phyloP scores from a whole-genome alignment of 2,888 invertebrate genomes.

The Holacanthella duospinosa region DNA sequence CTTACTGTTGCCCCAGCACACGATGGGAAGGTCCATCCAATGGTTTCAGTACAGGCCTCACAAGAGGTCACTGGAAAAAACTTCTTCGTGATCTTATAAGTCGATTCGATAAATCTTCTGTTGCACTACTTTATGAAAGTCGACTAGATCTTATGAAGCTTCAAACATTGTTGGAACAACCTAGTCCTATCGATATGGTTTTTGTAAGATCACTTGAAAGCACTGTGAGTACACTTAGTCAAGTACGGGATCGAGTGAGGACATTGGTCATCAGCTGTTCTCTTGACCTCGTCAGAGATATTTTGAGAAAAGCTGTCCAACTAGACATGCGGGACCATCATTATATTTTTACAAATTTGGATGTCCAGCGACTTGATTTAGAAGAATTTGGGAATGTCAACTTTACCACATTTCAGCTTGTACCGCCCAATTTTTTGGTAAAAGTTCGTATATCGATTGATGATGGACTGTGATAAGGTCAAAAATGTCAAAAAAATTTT shows the following conservation, averaged over 20 bases:
- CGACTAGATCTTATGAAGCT: slow-evolving; percentile 43
- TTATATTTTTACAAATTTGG: slow-evolving; percentile 64
- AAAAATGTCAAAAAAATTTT: background rate
- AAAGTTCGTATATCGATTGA: too few species aligned
- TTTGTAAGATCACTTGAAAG: slow-evolving; percentile 42
- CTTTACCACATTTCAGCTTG: slow-evolving; percentile 32
- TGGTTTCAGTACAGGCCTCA: background rate
- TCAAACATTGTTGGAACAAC: slow-evolving; percentile 44
- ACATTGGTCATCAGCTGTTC: slow-evolving; percentile 45
- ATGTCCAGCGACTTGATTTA: slow-evolving; percentile 29
- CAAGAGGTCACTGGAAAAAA: slow-evolving; percentile 9
- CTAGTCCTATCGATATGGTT: slow-evolving; percentile 41
- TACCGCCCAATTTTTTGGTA: slow-evolving; percentile 23
- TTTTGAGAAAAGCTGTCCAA: slow-evolving; percentile 27
- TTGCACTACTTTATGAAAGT: slow-evolving; percentile 34
- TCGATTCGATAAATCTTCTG: slow-evolving; percentile 19
- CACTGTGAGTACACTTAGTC: slow-evolving; percentile 44
- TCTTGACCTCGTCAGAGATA: slow-evolving; percentile 37
- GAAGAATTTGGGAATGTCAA: slow-evolving; percentile 33
- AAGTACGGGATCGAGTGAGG: slow-evolving; percentile 44
- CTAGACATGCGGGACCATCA: slow-evolving; percentile 72
- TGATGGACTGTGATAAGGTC: too few species aligned
- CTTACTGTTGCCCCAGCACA: background rate
- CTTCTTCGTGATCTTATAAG: slow-evolving; percentile 28
- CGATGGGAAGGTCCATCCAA: background rate